These are phyloP conservation scores for Trichacis sp. DNA, from an alignment of 2,888 invertebrate genomes.

Conservation along the genomic window DNA sequence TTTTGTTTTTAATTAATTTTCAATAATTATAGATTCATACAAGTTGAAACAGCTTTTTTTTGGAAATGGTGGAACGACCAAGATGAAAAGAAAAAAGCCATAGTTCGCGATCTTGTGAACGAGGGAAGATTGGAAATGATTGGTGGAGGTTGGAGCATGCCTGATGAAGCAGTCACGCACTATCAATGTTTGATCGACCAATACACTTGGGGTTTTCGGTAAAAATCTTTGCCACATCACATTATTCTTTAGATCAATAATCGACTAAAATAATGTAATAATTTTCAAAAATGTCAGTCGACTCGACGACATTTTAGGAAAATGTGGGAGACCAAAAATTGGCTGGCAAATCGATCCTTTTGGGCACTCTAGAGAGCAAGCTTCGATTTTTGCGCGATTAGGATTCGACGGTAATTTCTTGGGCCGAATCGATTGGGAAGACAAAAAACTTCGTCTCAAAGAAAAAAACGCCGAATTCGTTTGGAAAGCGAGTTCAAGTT, in stretches of 20 bases:
- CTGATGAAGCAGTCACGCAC: too few relatives aligned
- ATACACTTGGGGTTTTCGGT: constrained; percentile 70
- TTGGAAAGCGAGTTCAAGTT: constrained; percentile 82
- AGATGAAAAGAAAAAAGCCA: too few relatives aligned
- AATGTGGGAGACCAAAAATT: constrained; percentile 78
- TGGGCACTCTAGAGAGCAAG: constrained; percentile 4
- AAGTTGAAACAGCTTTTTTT: too few relatives aligned
- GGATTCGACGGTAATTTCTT: constrained; percentile 91
- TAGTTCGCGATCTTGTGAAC: too few relatives aligned
- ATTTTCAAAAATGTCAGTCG: background rate
- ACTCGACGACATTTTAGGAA: constrained; percentile 19
- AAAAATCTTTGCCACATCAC: constrained; percentile 7
- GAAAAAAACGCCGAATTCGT: constrained; percentile 83
- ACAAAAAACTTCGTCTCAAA: constrained; percentile 75
- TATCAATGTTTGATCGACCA: too few relatives aligned
- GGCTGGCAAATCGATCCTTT: constrained; percentile 68
- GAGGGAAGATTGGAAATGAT: too few relatives aligned
- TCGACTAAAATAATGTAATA: too few relatives aligned
- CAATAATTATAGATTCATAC: too few relatives aligned
- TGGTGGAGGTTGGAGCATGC: too few relatives aligned
- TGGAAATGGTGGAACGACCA: too few relatives aligned
- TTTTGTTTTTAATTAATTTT: too few relatives aligned
- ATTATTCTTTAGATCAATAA: constrained; percentile 4
- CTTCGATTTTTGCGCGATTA: constrained; percentile 74
- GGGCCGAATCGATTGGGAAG: constrained; percentile 89